Base-by-base conservation (phyloP, 2,113 vertebrate genomes). In the Meleagris gallopavo region DNA sequence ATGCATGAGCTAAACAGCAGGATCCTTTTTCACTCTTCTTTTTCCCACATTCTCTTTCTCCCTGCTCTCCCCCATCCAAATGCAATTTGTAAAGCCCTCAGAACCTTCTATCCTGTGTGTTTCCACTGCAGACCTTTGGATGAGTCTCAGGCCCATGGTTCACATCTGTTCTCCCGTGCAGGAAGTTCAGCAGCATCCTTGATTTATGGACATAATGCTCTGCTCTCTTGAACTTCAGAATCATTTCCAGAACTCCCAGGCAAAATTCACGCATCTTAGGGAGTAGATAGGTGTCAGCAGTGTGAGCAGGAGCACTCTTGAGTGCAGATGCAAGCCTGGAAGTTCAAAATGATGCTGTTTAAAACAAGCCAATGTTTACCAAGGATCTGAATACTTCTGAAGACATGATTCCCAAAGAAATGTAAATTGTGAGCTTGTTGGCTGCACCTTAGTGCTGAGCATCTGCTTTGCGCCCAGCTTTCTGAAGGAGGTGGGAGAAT, bases 21-120 rank as follows among this genome's bases (percentile, higher is more conserved):
- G 77, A 76, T 90, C 38, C 77, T 94, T 95, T 89, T 80, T 82
- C 83, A 80, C 92, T 74, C 71, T 93, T 90, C 83, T 82, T 84
- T 78, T 86, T 90, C 87, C 89, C 94, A 96, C 90, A 95, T 92
- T 85, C 82, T 92, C 72, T 72, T 93, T 91, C 83, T 96, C 77
- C 67, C 76, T 82, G 52, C 70, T 94, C 55, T 85, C 77, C 69
- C 88, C 48, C 62, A 75, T 70, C 72, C 58, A 85, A 79, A 83
- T 73, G 83, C 65, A 89, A 94, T 96, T 97, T 95, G 86, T 91
- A 97, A 94, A 91, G 73, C 64, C 64, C 94, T 93, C 72, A 85
- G 86, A 84, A 62, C 83, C 75, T 95, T 95, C 83, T 38, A 77
- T 85, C 50, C 72, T 46, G 48, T 73, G 81, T 83, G 75, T 91